Base-by-base conservation (phyloP, 2,113 vertebrate genomes). In the Rhinoderma darwinii region DNA sequence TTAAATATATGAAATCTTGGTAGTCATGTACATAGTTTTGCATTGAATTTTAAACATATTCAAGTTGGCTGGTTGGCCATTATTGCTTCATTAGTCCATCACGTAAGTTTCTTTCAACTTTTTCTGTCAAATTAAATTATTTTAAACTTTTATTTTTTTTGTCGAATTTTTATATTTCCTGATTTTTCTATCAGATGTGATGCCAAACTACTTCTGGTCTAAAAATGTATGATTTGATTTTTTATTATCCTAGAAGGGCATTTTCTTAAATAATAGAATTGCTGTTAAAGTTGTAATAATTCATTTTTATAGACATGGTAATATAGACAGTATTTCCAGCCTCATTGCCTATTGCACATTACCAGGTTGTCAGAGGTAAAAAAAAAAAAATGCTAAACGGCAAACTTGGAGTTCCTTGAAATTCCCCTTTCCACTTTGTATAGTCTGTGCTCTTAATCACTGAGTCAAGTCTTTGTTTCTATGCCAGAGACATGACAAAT, bases 401-500 rank as follows among this genome's bases (percentile, higher is more conserved):
- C 10, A 43, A 43, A 43, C 37, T 11, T 43, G 25, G 22, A 44
- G 37, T 75, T n/a, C 10, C n/a, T 44, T 47, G n/a, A 75, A 44
- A 47, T 75, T 27, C 37, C 20, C 2, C 68, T 72, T 72, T 20
- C 20, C 35, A 72, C 35, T 72, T 39, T 51, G 27, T 17, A 17
- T 18, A 76, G 43, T 77, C 6, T 20, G 17, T 20, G 76, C 76
- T 79, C 35, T 35, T 79, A 79, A 59, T 54, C 51, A 59, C 51
- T 50, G 43, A 78, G 27, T 30, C 76, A 78, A 75, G 76, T 35
- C 30, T 51, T 54, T 54, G 27, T 51, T 77, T 47, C 8, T 51
- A 10, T 54, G 47, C 44, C 47, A 54, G 30, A 59, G 51, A 59
- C 73, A 44, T 59, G 50, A 79, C 5, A 9, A 79, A 79, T 79